Evolutionary conservation across 2,113 vertebrate species (phyloP), one percentile per base, ranked within the genome.

Genomic region (Naja naja): DNA sequence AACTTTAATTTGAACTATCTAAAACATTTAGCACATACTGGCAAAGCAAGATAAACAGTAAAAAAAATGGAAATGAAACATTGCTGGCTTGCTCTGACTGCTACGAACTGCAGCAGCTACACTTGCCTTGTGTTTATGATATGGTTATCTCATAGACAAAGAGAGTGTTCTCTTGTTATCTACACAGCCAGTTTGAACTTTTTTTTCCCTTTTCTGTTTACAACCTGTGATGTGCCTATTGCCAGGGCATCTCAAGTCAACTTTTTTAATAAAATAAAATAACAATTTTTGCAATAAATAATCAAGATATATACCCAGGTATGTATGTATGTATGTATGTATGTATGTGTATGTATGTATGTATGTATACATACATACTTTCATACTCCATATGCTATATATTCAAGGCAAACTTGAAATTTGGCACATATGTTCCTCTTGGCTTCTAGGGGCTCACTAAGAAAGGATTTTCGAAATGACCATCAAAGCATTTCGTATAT

Each of bases 251-350:
- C 43, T 93, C 18, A 12, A 91, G 88, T 92, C 91, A 88, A 64
- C n/a, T 8, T 39, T 74, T 52, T 2, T n/a, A 64, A 64, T 64
- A 4, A 69, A 69, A 69, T n/a, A n/a, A 69, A 3, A 23, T 52
- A 89, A 53, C 81, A 88, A 25, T 93, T 2, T 90, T 92, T 91
- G 39, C 54, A 91, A 11, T 93, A 92, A 94, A 60, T 93, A 94
- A 91, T 91, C 3, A 58, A 94, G 22, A 8, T 87, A 47, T 2
- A 47, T 1, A 49, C 89, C 34, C 90, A 95, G 92, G 56, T n/a
- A n/a, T n/a, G n/a, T n/a, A n/a, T n/a, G n/a, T n/a, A n/a, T n/a
- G n/a, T n/a, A n/a, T n/a, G n/a, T n/a, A n/a, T n/a, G n/a, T n/a
- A n/a, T n/a, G n/a, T n/a, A n/a, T n/a, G n/a, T n/a, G n/a, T n/a